Percentiles rank a stretch among this genome's conserved stretches.
Conservation (phyloP, 2,113 vertebrate genomes). For the Grantiella picta region DNA sequence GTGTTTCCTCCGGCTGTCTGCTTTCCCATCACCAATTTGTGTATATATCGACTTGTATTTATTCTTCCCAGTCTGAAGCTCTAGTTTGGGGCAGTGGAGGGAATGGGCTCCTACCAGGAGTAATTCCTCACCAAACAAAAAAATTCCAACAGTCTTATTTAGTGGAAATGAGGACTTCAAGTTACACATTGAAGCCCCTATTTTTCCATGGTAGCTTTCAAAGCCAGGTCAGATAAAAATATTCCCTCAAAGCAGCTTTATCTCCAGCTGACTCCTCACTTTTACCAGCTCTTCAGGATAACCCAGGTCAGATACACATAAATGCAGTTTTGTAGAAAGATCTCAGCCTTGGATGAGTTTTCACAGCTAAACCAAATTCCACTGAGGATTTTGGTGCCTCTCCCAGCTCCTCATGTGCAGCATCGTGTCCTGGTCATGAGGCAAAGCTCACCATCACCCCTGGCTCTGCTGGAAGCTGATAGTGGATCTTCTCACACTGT, state of each 20-base stretch:
- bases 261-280: neutral
- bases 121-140: neutral
- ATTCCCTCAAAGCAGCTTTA: neutral
- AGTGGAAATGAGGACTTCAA: neutral
- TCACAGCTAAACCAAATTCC: neutral
- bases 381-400: neutral
- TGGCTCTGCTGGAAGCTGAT: neutral
- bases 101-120: neutral
- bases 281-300: neutral
- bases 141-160: neutral
- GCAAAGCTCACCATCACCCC: rapidly evolving
- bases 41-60: neutral
- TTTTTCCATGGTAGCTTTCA: neutral
- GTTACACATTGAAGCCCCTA: neutral
- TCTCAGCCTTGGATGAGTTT: neutral
- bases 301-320: neutral
- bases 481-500: neutral
- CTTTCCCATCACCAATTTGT: neutral
- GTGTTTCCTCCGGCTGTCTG: neutral
- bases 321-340: neutral
- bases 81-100: neutral
- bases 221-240: neutral
- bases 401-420: neutral
- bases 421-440: rapidly evolving
- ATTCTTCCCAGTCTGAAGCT: neutral